phyloP scores from a whole-genome alignment of 2,113 vertebrate genomes.

The cattle (Bos taurus) region DNA sequence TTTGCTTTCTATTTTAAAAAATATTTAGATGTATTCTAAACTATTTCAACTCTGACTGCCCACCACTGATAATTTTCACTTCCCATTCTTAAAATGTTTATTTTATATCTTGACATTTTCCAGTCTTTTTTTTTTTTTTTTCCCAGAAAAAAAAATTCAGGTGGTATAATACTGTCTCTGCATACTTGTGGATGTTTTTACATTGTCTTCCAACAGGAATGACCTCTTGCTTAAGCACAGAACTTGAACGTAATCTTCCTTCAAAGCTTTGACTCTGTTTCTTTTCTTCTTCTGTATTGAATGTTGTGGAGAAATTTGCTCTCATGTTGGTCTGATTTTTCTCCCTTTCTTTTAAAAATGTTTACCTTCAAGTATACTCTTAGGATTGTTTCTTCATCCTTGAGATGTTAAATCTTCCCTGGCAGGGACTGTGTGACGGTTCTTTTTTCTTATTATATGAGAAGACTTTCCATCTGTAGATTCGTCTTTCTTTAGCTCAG shows the following conservation, averaged over 20 bases:
- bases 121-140: too few relatives aligned
- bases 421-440: background rate
- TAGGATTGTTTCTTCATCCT: background rate
- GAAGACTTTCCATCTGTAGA: background rate
- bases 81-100: too few relatives aligned
- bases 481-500: background rate
- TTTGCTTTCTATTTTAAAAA: too few relatives aligned
- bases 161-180: too few relatives aligned
- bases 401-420: background rate
- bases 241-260: background rate
- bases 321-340: background rate
- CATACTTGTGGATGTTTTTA: background rate
- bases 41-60: too few relatives aligned
- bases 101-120: too few relatives aligned
- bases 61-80: too few relatives aligned
- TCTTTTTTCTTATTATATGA: background rate
- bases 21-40: too few relatives aligned
- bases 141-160: too few relatives aligned
- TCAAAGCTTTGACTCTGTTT: background rate
- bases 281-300: background rate
- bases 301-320: background rate
- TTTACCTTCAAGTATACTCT: background rate
- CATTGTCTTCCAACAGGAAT: background rate
- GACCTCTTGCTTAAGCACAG: background rate
- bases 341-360: slow-evolving; percentile 2